Conservation (phyloP, 2,797 vertebrate genomes). For the Leuciscus waleckii region DNA sequence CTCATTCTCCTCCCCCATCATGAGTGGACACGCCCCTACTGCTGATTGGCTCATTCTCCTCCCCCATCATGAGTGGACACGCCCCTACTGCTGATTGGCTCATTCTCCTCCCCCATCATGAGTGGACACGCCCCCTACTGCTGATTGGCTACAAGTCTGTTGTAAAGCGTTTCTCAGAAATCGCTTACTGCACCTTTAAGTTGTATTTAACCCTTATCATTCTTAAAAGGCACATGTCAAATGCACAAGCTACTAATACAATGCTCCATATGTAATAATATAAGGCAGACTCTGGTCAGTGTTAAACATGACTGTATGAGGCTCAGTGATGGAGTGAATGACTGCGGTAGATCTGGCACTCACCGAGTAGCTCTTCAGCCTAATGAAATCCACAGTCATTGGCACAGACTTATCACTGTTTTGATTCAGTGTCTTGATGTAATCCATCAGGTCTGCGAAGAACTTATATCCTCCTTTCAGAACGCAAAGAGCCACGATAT, state of each 20-base stretch:
- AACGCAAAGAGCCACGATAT: conserved; percentile 87
- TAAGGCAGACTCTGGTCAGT: neutral
- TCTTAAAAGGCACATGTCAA: neutral
- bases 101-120: no score
- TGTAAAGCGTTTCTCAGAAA: neutral
- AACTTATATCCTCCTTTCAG: conserved; percentile 90
- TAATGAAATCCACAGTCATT: conserved; percentile 88
- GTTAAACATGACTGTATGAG: neutral
- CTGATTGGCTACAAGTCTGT: neutral
- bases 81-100: no score
- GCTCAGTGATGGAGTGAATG: neutral
- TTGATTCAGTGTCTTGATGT: conserved; percentile 87
- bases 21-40: no score
- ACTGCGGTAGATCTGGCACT: conserved; percentile 50
- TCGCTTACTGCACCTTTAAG: neutral
- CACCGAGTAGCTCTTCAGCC: conserved; percentile 86
- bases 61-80: no score
- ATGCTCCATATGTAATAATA: neutral
- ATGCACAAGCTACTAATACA: neutral
- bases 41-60: no score
- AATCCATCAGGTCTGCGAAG: conserved; percentile 89
- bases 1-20: no score
- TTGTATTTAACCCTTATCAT: neutral
- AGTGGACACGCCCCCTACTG: no score
- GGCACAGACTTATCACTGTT: conserved; percentile 86